Base-by-base conservation (phyloP, 2,888 invertebrate species). In the Ormyrus thymus region DNA sequence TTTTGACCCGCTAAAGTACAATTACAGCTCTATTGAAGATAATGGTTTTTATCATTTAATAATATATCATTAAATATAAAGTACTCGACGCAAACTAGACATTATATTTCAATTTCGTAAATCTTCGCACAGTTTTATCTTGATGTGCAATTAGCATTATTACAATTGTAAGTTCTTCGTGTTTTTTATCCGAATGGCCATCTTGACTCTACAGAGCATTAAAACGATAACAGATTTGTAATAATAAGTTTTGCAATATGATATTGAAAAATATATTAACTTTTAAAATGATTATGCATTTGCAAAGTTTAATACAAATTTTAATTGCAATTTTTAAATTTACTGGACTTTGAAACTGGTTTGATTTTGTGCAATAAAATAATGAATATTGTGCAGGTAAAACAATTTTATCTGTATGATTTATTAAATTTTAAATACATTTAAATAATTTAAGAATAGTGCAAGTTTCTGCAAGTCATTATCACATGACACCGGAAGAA, bases 91-190 rank as follows among this genome's bases (percentile, higher is more conserved):
- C 64, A 55, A 68, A 66, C 50, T 62, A 45, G 5, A 29, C 55
- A 75, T 79, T 69, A 65, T 55, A 75, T 75, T 64, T 79, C 71
- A 81, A 81, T 76, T 78, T 62, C 72, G 58, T 62, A 62, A 73
- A 66, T 56, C 73, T 62, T 74, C 69, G 64, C 50, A 29, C 48
- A 15, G 10, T 51, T 64, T 53, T 64, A 69, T 75, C 74, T 70
- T 59, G 64, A 78, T 70, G 15, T 53, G 55, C 55, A 70, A 75
- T 79, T 79, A 75, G 74, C 53, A 79, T 70, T 51, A 58, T 65
- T 65, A 11, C 70, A 65, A 74, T 65, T 58, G 48, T 10, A 46
- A 59, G 59, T 50, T 73, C 69, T 74, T 58, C 66, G 65, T 68
- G 71, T 79, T 79, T 56, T 72, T 72, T 76, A 79, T 79, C 79